A percentile compares a stretch with the other conserved stretches of the same genome.
These are phyloP conservation scores for Piaya cayana DNA, from an alignment of 2,113 vertebrate genomes.

Conservation along the genomic window DNA sequence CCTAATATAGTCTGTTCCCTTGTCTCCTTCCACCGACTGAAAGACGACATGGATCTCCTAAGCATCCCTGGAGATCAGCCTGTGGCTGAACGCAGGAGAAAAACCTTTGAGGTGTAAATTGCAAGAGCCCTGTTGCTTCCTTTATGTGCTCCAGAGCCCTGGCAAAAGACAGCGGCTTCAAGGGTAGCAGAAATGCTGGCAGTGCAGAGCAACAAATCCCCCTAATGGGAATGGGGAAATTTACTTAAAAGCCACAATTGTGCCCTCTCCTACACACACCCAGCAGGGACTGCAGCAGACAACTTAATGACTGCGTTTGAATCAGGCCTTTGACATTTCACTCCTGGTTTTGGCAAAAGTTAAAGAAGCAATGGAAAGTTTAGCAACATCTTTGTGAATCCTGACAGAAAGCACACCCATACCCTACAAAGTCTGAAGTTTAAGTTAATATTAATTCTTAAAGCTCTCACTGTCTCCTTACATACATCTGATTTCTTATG, in stretches of 20 bases:
- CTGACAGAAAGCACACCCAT: background rate
- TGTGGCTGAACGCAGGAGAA: background rate
- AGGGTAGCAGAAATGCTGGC: rapidly evolving
- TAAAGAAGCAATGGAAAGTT: background rate
- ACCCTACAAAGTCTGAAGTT: background rate
- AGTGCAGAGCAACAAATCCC: background rate
- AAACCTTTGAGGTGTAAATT: background rate
- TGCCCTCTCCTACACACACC: background rate
- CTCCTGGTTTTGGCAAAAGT: background rate
- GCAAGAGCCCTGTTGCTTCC: background rate
- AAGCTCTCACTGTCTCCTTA: constrained; percentile 30
- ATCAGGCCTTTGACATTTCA: background rate
- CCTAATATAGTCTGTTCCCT: background rate
- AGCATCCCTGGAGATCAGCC: background rate
- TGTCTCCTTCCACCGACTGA: background rate
- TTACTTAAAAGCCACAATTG: background rate
- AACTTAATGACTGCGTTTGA: background rate
- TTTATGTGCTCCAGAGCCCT: background rate
- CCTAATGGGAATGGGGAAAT: rapidly evolving
- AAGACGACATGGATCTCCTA: background rate
- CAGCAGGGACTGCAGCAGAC: background rate
- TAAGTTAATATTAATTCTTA: constrained; percentile 39
- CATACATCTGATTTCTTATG: constrained; percentile 33
- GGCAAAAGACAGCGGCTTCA: background rate
- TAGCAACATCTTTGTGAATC: background rate